Base-by-base conservation (phyloP, 2,888 invertebrate genomes). In the Oscheius sp. region DNA sequence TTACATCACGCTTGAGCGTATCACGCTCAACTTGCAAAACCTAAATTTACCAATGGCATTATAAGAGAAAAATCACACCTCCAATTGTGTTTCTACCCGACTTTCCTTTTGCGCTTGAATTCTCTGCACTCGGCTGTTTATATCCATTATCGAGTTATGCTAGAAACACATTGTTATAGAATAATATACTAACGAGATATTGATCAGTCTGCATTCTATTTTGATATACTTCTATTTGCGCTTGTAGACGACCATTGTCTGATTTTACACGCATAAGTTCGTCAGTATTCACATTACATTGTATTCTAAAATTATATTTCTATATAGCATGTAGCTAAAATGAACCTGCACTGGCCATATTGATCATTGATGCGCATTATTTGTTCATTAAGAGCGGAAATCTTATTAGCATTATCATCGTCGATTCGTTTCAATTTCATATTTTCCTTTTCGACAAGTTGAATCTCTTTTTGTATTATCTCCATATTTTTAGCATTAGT, bases 91-190 rank as follows among this genome's bases (percentile, higher is more conserved):
- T 18, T 64, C 74, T 16, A 71, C 52, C 18, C 74, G 69, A 16
- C 18, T 45, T 23, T 71, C 43, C 35, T 71, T 75, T 16, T 81
- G 76, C 5, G 75, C 43, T 63, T 81, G 75, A 16, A 81, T 73
- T 0, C 76, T 72, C 0, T 72, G 66, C 9, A 80, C 55, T 35
- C 75, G 58, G 5, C 52, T 72, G n/a, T 75, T 56, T 69, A 80
- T 63, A 43, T 80, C 78, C n/a, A 64, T 68, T 12, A 80, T 61
- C 7, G 80, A 76, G 55, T 59, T 63, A 70, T 75, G 73, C 78
- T 78, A 56, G 45, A 58, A 71, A 70, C 6, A 2, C 18, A n/a
- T n/a, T n/a, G n/a, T n/a, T n/a, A n/a, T n/a, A n/a, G n/a, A n/a
- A n/a, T n/a, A n/a, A n/a, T n/a, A n/a, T 23, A 16, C 27, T 23